Base-by-base conservation (phyloP, 2,113 vertebrate genomes). In the Labeo rohita region DNA sequence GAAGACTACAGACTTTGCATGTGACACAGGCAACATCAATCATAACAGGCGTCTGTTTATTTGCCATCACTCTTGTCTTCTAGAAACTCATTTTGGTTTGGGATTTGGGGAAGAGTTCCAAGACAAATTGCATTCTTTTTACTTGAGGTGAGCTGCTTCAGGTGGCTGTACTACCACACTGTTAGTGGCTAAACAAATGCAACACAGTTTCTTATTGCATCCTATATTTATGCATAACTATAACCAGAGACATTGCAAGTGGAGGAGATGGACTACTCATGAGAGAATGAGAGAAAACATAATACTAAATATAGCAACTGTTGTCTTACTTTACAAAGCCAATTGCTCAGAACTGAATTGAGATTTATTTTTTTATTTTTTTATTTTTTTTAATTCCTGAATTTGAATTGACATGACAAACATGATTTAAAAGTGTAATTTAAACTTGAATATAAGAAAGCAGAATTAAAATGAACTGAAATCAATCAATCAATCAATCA, bases 1-100 rank as follows among this genome's bases (percentile, higher is more conserved):
- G 72, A 66, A 34, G 68, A n/a, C 8, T 85, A 21, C 34, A 21
- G n/a, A 83, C 79, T 89, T 88, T 86, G 86, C 83, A 80, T 84
- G 34, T 85, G 54, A 68, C 39, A 43, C 56, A 45, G 54, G 74
- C 18, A 83, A 73, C 83, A 89, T 88, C 74, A 83, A 80, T 87
- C 85, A 87, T 75, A 73, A 73, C 16, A 65, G 54, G 34, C 73
- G 65, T n/a, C 13, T 68, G 74, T 72, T 86, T 87, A 88, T 76
- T 87, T 68, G 21, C 56, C 85, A 74, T 39, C 65, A 79, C 39
- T 63, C 56, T 61, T 79, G 79, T 66, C 39, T 88, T 84, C 68
- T 65, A 82, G 66, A 74, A 76, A 65, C 49, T 73, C 83, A 75
- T 87, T 89, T 75, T 80, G 36, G 47, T 78, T 84, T 34, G 6